Evolutionary conservation across 2,113 vertebrate genomes (phyloP).

Genomic region (Cervus canadensis): DNA sequence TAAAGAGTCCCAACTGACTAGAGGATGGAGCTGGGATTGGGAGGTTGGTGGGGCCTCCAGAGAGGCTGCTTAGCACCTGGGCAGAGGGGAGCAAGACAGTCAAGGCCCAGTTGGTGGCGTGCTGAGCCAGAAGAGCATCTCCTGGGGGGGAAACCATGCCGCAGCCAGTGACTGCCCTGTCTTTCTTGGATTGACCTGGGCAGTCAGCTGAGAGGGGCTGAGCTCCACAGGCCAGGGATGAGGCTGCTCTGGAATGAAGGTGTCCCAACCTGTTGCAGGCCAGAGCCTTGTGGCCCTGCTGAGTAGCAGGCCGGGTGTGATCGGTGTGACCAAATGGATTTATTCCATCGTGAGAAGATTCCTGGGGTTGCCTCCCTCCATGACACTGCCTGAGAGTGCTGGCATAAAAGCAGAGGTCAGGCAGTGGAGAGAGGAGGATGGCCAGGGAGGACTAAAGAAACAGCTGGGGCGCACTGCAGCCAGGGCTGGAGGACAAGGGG

Average conservation of each 20-base stretch:
- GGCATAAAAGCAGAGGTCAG: neutral
- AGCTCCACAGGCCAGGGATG: neutral
- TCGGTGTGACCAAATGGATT: conserved; percentile 14
- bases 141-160: neutral
- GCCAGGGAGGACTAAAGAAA: neutral
- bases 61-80: neutral
- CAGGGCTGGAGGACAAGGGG: neutral
- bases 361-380: neutral
- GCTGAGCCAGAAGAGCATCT: neutral
- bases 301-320: neutral
- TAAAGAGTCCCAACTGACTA: neutral
- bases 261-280: neutral
- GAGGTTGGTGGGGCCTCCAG: neutral
- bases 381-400: rapidly evolving
- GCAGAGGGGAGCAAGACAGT: neutral
- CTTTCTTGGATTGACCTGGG: neutral
- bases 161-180: neutral
- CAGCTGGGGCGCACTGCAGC: neutral
- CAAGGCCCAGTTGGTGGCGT: rapidly evolving
- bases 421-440: neutral
- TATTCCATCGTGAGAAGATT: neutral
- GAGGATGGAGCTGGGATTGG: neutral
- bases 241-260: neutral
- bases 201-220: neutral
- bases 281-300: neutral